Evolutionary conservation across 2,113 vertebrate genomes (phyloP).

Genomic region (Acrocephalus kingi): DNA sequence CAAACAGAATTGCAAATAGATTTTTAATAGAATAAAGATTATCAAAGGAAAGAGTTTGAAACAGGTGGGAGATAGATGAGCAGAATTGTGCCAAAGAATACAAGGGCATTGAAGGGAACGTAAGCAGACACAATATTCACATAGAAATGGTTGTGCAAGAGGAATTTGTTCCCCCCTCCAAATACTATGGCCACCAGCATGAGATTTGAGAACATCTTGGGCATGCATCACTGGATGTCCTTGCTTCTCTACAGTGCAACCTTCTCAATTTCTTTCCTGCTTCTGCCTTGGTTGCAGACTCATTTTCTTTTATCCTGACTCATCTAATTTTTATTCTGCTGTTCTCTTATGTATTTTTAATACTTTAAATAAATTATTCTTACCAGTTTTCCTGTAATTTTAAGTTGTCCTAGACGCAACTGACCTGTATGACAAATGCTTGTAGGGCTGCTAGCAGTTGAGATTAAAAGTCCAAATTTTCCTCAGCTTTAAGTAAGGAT

Average conservation of each 20-base stretch:
- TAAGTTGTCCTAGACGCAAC: neutral
- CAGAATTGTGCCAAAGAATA: neutral
- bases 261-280: neutral
- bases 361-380: neutral
- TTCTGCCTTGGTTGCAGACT: neutral
- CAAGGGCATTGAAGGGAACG: neutral
- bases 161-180: neutral
- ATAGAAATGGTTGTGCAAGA: neutral
- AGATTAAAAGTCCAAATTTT: neutral
- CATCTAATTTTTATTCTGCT: neutral
- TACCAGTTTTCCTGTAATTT: neutral
- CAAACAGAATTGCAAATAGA: neutral
- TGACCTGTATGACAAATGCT: neutral
- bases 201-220: neutral
- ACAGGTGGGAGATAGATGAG: neutral
- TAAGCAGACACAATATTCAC: neutral
- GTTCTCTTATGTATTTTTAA: neutral
- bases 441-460: neutral
- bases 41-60: neutral
- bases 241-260: neutral
- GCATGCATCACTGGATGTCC: neutral
- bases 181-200: neutral
- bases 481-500: neutral
- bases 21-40: neutral
- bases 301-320: neutral